A percentile compares a stretch with the other conserved stretches of the same genome.
phyloP scores from a whole-genome alignment of 2,113 vertebrate genomes.

The Hiodon alosoides region DNA sequence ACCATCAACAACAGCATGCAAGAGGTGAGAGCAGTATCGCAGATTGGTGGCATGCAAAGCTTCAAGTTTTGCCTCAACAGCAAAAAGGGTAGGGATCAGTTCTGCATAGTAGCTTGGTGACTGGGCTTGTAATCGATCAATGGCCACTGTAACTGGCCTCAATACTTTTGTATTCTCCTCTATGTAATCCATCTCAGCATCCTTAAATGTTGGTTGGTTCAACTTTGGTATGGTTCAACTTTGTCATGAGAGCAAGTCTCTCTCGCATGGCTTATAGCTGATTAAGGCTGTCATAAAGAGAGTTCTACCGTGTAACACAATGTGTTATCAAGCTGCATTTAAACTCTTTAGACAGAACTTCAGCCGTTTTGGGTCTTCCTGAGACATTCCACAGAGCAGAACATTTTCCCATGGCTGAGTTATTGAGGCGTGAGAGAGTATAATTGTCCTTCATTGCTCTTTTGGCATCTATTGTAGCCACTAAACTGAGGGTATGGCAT shows the following conservation, averaged over 20 bases:
- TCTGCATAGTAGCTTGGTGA: constrained; percentile 12
- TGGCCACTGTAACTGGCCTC: constrained; percentile 9
- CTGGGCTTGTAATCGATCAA: constrained; percentile 11
- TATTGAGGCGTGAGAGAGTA: not conserved
- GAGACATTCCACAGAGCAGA: constrained; percentile 9
- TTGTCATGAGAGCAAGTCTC: not conserved
- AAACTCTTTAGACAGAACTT: not conserved
- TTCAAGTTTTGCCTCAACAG: constrained; percentile 13
- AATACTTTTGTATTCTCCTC: constrained; percentile 12
- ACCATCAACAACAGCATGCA: constrained; percentile 9
- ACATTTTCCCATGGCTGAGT: constrained; percentile 3
- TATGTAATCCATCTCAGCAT: constrained; percentile 8
- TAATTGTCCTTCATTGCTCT: constrained; percentile 4
- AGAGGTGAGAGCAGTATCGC: constrained; percentile 8
- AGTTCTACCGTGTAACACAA: constrained; percentile 17
- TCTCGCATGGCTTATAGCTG: not conserved
- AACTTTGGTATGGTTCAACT: not conserved
- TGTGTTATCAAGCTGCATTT: constrained; percentile 6
- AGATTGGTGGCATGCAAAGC: constrained; percentile 11
- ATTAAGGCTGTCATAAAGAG: constrained; percentile 21
- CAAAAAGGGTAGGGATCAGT: constrained; percentile 12
- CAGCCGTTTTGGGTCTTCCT: constrained; percentile 16
- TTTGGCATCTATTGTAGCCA: constrained; percentile 19
- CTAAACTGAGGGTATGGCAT: constrained; percentile 5
- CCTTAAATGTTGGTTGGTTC: not conserved